Conservation (phyloP, 2,797 vertebrate genomes). For the Hippoglossus hippoglossus region DNA sequence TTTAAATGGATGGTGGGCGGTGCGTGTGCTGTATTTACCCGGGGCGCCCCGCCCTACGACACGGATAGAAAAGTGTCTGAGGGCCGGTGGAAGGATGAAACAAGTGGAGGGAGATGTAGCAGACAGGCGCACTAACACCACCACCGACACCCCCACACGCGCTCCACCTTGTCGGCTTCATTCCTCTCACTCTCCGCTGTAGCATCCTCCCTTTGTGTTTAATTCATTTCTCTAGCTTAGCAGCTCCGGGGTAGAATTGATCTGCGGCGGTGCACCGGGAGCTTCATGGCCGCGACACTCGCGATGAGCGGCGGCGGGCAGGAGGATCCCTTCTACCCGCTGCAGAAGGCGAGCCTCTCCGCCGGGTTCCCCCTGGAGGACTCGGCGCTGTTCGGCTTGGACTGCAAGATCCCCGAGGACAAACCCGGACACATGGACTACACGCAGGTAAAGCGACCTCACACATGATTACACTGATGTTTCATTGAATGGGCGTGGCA, state of each 20-base stretch:
- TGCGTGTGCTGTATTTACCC: constrained; percentile 72
- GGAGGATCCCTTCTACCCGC: constrained; percentile 92
- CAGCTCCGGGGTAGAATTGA: constrained; percentile 8
- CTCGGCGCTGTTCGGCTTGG: constrained; percentile 85
- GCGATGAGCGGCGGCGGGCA: constrained; percentile 86
- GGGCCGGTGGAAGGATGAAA: constrained; percentile 74
- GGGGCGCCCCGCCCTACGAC: constrained; percentile 76
- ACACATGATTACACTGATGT: constrained; percentile 23
- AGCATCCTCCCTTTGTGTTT: constrained; percentile 45
- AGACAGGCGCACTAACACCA: constrained; percentile 47
- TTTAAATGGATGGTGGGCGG: constrained; percentile 68
- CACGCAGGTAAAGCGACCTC: constrained; percentile 75
- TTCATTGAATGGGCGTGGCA: constrained; percentile 82
- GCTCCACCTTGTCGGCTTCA: constrained; percentile 41
- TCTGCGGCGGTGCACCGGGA: constrained; percentile 60
- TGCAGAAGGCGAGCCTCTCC: constrained; percentile 89
- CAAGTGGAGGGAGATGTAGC: constrained; percentile 78
- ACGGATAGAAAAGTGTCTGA: constrained; percentile 75
- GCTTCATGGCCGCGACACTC: constrained; percentile 92
- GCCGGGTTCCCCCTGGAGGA: constrained; percentile 85
- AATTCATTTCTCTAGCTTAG: not conserved
- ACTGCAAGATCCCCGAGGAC: constrained; percentile 84
- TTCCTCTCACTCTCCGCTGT: constrained; percentile 19
- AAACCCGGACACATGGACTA: constrained; percentile 76
- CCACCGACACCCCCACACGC: constrained; percentile 24